Conservation (phyloP, 2,797 vertebrate species). For the Coregonus ussuriensis region DNA sequence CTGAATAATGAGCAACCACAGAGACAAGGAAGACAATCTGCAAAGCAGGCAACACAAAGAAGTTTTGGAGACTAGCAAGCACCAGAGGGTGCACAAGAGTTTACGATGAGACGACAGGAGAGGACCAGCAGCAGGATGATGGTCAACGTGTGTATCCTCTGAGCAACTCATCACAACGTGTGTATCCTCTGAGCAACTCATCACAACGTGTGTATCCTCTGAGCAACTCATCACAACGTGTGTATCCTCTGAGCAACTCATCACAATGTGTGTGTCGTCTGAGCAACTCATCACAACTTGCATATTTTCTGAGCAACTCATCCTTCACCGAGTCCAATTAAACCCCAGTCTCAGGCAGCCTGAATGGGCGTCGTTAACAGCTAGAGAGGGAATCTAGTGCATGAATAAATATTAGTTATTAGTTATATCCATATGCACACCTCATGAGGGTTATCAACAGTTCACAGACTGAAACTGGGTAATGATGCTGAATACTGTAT, state of each 20-base stretch:
- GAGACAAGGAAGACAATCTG: slow-evolving; percentile 97
- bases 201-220: too few relatives aligned
- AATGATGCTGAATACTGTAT: slow-evolving; percentile 2
- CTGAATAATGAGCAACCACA: slow-evolving; percentile 99
- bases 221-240: too few relatives aligned
- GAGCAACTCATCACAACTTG: slow-evolving; percentile 25
- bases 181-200: too few relatives aligned
- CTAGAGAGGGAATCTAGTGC: slow-evolving; percentile 7
- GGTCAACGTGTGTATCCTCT: slow-evolving; percentile 73
- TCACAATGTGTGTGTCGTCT: too few relatives aligned
- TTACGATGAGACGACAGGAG: slow-evolving; percentile 79
- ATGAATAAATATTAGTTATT: slow-evolving; percentile 16
- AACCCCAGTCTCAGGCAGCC: slow-evolving; percentile 12
- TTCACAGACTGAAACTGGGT: slow-evolving; percentile 59
- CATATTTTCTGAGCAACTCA: slow-evolving; percentile 54
- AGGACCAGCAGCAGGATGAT: slow-evolving; percentile 74
- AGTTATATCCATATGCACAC: slow-evolving; percentile 70
- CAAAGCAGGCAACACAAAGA: slow-evolving; percentile 93
- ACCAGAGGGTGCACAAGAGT: slow-evolving; percentile 99
- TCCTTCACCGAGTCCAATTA: slow-evolving; percentile 73
- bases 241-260: slow-evolving; percentile 25
- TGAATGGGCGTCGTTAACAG: slow-evolving; percentile 35
- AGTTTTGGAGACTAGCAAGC: slow-evolving; percentile 86
- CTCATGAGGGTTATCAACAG: slow-evolving; percentile 76
- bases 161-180: slow-evolving; percentile 30